A percentile compares a stretch with the other conserved stretches of the same genome.
Evolutionary conservation across 2,888 invertebrate species (phyloP).

Genomic region (Silvanus unidentatus): DNA sequence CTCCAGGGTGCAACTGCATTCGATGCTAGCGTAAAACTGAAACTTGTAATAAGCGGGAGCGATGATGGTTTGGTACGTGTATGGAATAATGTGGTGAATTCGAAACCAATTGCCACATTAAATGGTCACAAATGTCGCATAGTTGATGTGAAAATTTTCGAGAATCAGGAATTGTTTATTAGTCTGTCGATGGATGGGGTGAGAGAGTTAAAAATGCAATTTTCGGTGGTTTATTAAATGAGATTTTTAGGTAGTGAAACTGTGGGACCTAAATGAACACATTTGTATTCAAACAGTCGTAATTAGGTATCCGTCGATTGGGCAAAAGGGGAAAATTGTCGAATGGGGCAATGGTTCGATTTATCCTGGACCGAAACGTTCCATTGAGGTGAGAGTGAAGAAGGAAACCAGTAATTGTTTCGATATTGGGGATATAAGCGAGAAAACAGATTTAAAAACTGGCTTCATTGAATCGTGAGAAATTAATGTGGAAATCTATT

Average conservation of each 20-base stretch:
- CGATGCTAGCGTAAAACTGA: constrained; percentile 47
- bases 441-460: too few relatives aligned
- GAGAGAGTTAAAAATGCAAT: constrained; percentile 29
- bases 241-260: constrained; percentile 49
- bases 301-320: constrained; percentile 53
- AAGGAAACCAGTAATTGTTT: background rate
- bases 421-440: background rate
- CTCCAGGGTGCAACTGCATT: constrained; percentile 56
- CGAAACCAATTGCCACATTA: constrained; percentile 41
- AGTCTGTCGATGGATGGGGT: constrained; percentile 55
- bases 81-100: constrained; percentile 51
- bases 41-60: constrained; percentile 53
- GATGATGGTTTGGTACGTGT: constrained; percentile 51
- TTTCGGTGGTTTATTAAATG: constrained; percentile 3
- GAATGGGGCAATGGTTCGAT: constrained; percentile 55
- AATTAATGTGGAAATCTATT: too few relatives aligned
- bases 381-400: too few relatives aligned
- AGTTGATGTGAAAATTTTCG: constrained; percentile 52
- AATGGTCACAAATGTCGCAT: constrained; percentile 44
- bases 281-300: constrained; percentile 53
- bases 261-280: constrained; percentile 57
- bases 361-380: constrained; percentile 50
- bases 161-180: constrained; percentile 47
- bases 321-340: constrained; percentile 52
- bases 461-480: too few relatives aligned